These are phyloP conservation scores for Caenorhabditis sulstoni DNA, from an alignment of 2,888 invertebrate genomes.

Conservation along the genomic window DNA sequence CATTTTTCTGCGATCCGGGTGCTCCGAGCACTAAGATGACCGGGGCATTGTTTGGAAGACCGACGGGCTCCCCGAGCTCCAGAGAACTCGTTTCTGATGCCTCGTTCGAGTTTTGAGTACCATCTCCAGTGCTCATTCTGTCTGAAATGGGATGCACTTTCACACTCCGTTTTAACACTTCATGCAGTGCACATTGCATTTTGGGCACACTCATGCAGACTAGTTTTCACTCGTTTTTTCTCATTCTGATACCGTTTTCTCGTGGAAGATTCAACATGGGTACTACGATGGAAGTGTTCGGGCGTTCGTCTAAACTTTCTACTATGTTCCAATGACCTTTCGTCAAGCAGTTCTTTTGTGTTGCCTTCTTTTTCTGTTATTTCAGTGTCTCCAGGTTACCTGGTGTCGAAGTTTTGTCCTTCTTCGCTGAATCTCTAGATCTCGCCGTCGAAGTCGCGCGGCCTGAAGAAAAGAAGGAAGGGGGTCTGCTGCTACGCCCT, in stretches of 20 bases:
- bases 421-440: slow-evolving; percentile 35
- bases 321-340: background rate
- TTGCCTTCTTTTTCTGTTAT: background rate
- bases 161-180: background rate
- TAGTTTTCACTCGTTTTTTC: too few species aligned
- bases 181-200: slow-evolving; percentile 8
- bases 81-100: slow-evolving; percentile 36
- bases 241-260: slow-evolving; percentile 37
- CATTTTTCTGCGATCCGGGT: slow-evolving; percentile 78
- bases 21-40: slow-evolving; percentile 64
- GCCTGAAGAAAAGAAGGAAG: slow-evolving; percentile 14
- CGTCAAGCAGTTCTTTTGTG: background rate
- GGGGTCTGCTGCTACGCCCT: background rate
- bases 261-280: slow-evolving; percentile 50
- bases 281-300: slow-evolving; percentile 33
- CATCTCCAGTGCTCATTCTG: slow-evolving; percentile 20
- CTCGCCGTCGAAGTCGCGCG: slow-evolving; percentile 44
- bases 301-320: slow-evolving; percentile 37
- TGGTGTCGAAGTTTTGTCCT: slow-evolving; percentile 18
- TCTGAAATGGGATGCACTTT: slow-evolving; percentile 28
- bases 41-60: slow-evolving; percentile 44
- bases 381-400: slow-evolving; percentile 5
- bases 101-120: slow-evolving; percentile 27
- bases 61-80: slow-evolving; percentile 60
- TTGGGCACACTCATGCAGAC: slow-evolving; percentile 41